A percentile compares a stretch with the other conserved stretches of the same genome.
These are phyloP conservation scores for Cheiracanthium punctorium DNA, from an alignment of 2,888 invertebrate genomes.

Conservation along the genomic window DNA sequence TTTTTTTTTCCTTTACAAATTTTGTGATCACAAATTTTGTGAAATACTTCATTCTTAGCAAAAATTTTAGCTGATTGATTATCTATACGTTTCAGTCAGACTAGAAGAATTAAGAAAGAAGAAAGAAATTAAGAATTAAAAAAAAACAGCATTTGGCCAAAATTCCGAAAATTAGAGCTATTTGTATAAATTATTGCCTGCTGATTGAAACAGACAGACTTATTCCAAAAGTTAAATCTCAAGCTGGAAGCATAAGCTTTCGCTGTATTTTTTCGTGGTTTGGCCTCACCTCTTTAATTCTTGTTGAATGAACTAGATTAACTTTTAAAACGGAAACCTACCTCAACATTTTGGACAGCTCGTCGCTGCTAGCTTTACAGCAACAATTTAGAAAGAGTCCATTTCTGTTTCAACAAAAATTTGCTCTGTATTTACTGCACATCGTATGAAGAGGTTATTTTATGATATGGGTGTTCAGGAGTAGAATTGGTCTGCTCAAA, in stretches of 20 bases:
- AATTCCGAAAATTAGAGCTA: no score
- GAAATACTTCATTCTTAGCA: no score
- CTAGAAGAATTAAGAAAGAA: no score
- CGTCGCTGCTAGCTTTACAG: background rate
- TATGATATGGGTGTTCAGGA: background rate
- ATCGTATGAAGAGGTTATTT: background rate
- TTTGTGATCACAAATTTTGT: no score
- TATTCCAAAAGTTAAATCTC: background rate
- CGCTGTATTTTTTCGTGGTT: no score
- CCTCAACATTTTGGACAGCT: background rate
- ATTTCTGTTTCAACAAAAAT: background rate
- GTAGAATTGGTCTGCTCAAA: background rate
- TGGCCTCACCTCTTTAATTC: background rate
- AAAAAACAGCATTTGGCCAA: no score
- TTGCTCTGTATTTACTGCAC: background rate
- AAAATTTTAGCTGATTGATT: no score
- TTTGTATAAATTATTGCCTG: no score
- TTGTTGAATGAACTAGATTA: background rate
- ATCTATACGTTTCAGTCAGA: no score
- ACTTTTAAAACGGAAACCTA: background rate
- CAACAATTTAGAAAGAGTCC: conserved; percentile 11
- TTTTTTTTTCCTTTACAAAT: no score
- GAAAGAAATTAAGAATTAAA: no score
- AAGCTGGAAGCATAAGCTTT: background rate
- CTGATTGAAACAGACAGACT: no score